Evolutionary conservation across 2,797 vertebrate species (phyloP), one percentile per base, ranked within the genome.

Genomic region (Chaetodon trifasciatus): DNA sequence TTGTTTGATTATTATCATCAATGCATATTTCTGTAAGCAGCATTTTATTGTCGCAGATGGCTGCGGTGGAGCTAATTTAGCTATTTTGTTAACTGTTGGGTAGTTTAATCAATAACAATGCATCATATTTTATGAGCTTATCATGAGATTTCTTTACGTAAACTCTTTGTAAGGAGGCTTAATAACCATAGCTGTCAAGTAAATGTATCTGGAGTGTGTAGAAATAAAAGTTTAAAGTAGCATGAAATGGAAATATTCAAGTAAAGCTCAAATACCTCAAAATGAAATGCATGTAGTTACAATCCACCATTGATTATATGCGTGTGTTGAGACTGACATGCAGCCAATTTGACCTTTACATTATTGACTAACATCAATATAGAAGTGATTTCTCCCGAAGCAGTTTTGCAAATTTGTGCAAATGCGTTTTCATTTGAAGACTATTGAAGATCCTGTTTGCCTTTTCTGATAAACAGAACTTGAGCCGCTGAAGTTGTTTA

Each of bases 371-470:
- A 16, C 39, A 53, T n/a, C 21, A n/a, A 12, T 52, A 49, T 21
- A 3, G 56, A 2, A 44, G 32, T 47, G 8, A 46, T 50, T 74
- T 75, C 15, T 69, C 62, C 35, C 46, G 5, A 67, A 75, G 11
- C n/a, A 16, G 6, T 39, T 39, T 8, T n/a, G n/a, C n/a, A n/a
- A n/a, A n/a, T n/a, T n/a, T 53, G 4, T 32, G 4, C 28, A 32
- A 32, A 32, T 32, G 28, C 4, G 28, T 32, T 32, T 32, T 4
- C 28, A 32, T 32, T 32, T 4, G 0, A 37, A 44, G 24, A 50
- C 50, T 23, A 8, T 63, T 49, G 40, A n/a, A 50, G 2, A 49
- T 28, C 8, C 32, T 10, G n/a, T 61, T 47, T 40, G 16, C 39
- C 37, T 49, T 47, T 60, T 24, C 8, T 40, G 15, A 32, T 35